Evolutionary conservation across 2,797 vertebrate genomes (phyloP).

Genomic region (Sebastes nivosus): DNA sequence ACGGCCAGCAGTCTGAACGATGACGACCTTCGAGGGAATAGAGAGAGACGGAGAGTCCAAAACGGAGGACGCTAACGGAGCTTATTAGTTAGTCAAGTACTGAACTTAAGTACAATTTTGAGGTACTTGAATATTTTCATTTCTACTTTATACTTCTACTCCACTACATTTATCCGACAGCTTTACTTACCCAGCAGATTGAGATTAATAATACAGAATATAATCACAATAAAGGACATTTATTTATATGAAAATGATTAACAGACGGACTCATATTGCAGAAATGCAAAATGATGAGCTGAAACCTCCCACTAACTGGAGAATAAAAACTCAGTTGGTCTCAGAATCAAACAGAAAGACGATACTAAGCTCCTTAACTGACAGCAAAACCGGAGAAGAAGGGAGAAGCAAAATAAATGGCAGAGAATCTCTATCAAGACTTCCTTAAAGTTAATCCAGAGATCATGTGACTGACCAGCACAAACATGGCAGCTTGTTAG

Average conservation of each 20-base stretch:
- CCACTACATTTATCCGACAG: neutral
- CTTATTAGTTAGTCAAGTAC: neutral
- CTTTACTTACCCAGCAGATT: neutral
- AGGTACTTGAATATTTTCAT: neutral
- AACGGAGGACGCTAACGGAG: neutral
- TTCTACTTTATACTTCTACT: neutral
- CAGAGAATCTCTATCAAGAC: rapidly evolving
- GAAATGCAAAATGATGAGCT: too few species aligned
- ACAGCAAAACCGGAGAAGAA: too few species aligned
- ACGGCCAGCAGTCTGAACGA: neutral
- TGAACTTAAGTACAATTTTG: too few species aligned
- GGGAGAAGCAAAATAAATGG: too few species aligned
- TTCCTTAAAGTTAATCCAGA: too few species aligned
- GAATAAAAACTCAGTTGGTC: too few species aligned
- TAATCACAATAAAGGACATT: too few species aligned
- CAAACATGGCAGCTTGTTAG: neutral
- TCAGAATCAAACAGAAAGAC: too few species aligned
- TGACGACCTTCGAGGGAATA: neutral
- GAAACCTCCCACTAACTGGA: rapidly evolving
- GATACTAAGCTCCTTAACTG: too few species aligned
- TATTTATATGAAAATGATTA: too few species aligned
- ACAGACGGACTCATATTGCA: rapidly evolving
- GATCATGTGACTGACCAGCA: neutral
- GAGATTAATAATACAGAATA: too few species aligned
- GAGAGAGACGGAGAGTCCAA: neutral